These are phyloP conservation scores for Noctua pronuba DNA, from an alignment of 2,888 invertebrate genomes.

Conservation along the genomic window DNA sequence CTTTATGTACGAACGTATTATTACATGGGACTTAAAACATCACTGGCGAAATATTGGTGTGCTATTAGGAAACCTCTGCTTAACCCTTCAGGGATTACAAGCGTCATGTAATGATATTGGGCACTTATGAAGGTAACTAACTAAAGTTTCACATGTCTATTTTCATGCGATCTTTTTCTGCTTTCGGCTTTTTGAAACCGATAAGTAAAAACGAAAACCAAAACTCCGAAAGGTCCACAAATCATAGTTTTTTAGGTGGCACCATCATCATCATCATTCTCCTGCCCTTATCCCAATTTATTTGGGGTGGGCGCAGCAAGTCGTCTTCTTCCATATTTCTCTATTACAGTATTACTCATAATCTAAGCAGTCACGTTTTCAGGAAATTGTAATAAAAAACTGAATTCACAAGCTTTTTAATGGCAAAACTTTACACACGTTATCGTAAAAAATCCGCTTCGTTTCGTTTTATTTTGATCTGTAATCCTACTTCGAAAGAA, in stretches of 20 bases:
- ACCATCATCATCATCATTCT: no score
- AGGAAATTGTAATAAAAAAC: neutral
- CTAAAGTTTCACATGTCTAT: neutral
- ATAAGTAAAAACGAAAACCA: neutral
- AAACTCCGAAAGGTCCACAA: neutral
- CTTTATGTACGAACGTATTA: neutral
- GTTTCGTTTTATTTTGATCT: conserved; percentile 20
- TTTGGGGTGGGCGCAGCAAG: no score
- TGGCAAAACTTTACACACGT: conserved; percentile 1
- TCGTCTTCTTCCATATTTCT: neutral
- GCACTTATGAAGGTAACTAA: neutral
- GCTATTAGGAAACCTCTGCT: neutral
- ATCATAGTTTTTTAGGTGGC: neutral
- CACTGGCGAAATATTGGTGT: neutral
- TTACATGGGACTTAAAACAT: neutral
- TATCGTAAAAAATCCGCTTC: conserved; percentile 14
- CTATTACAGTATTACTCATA: neutral
- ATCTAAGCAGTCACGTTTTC: neutral
- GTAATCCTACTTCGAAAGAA: conserved; percentile 19
- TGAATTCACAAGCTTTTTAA: neutral
- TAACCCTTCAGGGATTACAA: no score
- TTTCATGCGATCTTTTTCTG: neutral
- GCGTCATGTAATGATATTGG: neutral
- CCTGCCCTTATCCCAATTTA: no score
- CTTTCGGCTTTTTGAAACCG: neutral